phyloP scores from a whole-genome alignment of 1,140 invertebrate genomes.

The Drosophila kepulauana region DNA sequence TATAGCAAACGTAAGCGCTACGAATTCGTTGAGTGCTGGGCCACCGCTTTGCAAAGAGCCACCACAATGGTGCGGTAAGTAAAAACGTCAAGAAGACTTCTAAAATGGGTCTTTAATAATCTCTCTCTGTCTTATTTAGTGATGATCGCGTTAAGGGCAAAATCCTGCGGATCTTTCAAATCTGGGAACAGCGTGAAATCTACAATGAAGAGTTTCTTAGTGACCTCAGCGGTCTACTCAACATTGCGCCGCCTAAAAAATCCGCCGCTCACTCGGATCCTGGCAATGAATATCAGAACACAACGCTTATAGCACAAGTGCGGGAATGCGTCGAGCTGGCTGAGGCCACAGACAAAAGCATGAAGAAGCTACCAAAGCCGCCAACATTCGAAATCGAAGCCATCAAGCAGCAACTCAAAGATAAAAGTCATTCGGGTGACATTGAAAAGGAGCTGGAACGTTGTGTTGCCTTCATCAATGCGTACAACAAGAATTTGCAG shows the following conservation, averaged over 20 bases:
- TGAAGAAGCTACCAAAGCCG: constrained; percentile 80
- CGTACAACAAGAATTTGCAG: constrained; percentile 92
- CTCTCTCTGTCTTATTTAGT: constrained; percentile 85
- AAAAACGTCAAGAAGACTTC: constrained; percentile 3
- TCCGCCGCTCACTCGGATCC: constrained; percentile 88
- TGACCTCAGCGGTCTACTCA: constrained; percentile 92
- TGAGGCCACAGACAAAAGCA: constrained; percentile 77
- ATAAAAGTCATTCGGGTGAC: constrained; percentile 93
- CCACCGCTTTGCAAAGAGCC: constrained; percentile 94
- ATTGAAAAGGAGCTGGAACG: constrained; percentile 95
- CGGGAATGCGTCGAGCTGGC: constrained; percentile 86
- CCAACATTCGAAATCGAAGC: constrained; percentile 76
- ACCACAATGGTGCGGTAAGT: constrained; percentile 93
- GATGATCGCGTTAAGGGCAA: constrained; percentile 95
- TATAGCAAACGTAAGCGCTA: constrained; percentile 96
- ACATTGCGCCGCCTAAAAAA: constrained; percentile 90
- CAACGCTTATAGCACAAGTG: constrained; percentile 85
- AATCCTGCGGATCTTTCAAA: constrained; percentile 95
- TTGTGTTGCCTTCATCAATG: constrained; percentile 91
- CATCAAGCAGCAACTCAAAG: constrained; percentile 85
- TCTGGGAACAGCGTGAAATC: constrained; percentile 96
- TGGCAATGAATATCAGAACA: constrained; percentile 74
- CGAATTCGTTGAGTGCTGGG: constrained; percentile 96
- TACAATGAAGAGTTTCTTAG: constrained; percentile 95
- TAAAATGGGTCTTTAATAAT: neutral